Evolutionary conservation across 2,797 vertebrate genomes (phyloP).

Genomic region (Siniperca scherzeri): DNA sequence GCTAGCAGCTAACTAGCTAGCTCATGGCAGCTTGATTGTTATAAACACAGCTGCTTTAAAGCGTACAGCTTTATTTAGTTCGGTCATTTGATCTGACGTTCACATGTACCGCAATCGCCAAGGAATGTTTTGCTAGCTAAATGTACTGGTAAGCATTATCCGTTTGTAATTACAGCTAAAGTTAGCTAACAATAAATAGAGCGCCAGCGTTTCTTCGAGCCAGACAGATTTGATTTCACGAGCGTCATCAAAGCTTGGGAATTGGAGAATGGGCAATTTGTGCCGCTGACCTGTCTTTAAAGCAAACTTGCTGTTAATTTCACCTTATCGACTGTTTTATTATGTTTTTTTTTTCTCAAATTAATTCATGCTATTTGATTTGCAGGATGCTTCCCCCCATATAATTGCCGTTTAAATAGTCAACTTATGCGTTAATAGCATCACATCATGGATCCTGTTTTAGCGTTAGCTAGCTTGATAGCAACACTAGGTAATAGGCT

Average conservation of each 20-base stretch:
- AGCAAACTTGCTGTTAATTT: neutral
- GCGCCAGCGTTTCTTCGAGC: slow-evolving; percentile 71
- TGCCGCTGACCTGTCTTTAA: slow-evolving; percentile 29
- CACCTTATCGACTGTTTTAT: accelerated
- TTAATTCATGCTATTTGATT: accelerated
- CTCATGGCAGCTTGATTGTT: slow-evolving; percentile 79
- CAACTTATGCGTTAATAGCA: neutral
- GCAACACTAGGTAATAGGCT: slow-evolving; percentile 58
- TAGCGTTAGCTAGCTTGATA: slow-evolving; percentile 67
- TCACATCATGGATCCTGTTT: slow-evolving; percentile 42
- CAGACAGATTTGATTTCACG: slow-evolving; percentile 82
- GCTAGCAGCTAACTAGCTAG: slow-evolving; percentile 75
- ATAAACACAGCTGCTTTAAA: slow-evolving; percentile 67
- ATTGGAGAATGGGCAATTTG: slow-evolving; percentile 59
- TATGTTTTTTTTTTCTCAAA: neutral
- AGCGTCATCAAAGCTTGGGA: slow-evolving; percentile 79
- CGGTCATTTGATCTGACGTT: neutral
- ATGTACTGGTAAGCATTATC: slow-evolving; percentile 27
- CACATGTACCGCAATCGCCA: neutral
- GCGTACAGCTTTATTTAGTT: slow-evolving; percentile 25
- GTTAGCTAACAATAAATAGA: slow-evolving; percentile 80
- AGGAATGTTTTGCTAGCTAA: slow-evolving; percentile 9
- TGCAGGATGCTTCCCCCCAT: accelerated
- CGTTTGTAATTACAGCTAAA: slow-evolving; percentile 64
- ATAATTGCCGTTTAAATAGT: neutral